Evolutionary conservation across 2,113 vertebrate species (phyloP), one percentile per base, ranked within the genome.

Genomic region (Cairina moschata): DNA sequence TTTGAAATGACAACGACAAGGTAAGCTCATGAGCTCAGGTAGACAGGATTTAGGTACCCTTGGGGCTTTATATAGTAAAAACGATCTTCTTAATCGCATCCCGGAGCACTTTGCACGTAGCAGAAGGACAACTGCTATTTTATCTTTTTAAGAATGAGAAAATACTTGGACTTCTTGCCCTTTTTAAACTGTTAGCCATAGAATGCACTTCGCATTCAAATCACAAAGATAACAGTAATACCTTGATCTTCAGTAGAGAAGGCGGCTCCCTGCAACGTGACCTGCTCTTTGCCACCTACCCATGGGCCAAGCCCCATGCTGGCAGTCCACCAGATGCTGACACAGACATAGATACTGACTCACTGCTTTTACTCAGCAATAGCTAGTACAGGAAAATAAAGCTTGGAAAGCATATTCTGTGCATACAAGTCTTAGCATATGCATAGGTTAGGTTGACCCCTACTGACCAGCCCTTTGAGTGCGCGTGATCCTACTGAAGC

Each of bases 151-250:
- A 90, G 42, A 4, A 60, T 5, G 1, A 26, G 42, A 84, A 78
- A 91, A 78, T 36, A 28, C 10, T 67, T 77, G n/a, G 20, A 81
- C 80, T 86, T 77, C 72, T 86, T 80, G 22, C 11, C 50, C 9
- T 46, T 88, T 82, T 59, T 32, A 69, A 63, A 32, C 10, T 72
- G 18, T 38, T 80, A 83, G 28, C 26, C 26, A 79, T 25, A 40
- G 12, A 93, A 44, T 59, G 7, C 29, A 16, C 5, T 88, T 44
- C 18, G 32, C 38, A 78, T 91, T 88, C 76, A 86, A 15, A 83
- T 62, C 40, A 94, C 50, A 73, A 40, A 21, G 14, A 83, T 58
- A 66, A 69, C 65, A 95, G 71, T 88, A 91, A 72, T 15, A 23
- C 65, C 46, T 78, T 46, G 46, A 74, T 83, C n/a, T 62, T 77